These are phyloP conservation scores for Chymomyza procnemis DNA, from an alignment of 2,888 invertebrate genomes.

Conservation along the genomic window DNA sequence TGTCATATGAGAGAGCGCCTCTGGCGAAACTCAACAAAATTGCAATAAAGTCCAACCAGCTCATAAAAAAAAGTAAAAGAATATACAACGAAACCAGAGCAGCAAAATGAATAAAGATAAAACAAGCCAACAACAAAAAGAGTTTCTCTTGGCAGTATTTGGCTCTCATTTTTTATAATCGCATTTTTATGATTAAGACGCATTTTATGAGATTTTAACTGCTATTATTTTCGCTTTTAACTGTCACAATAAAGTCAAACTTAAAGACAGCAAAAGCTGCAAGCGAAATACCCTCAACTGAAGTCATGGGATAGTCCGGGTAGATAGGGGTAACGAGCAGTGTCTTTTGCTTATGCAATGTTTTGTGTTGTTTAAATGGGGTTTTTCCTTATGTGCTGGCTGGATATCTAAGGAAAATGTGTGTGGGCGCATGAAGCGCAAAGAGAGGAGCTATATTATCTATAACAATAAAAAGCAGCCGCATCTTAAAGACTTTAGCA, in stretches of 20 bases:
- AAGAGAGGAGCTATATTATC: not conserved
- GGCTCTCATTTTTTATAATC: slow-evolving; percentile 66
- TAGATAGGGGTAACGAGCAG: not conserved
- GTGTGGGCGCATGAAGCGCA: no score
- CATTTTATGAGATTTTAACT: slow-evolving; percentile 73
- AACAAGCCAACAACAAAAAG: slow-evolving; percentile 26
- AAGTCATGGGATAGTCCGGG: not conserved
- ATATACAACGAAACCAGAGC: slow-evolving; percentile 32
- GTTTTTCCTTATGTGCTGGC: not conserved
- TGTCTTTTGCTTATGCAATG: slow-evolving; percentile 17
- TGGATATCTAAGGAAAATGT: not conserved
- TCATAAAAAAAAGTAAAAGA: slow-evolving; percentile 54
- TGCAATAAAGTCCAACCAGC: slow-evolving; percentile 61
- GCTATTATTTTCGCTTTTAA: slow-evolving; percentile 74
- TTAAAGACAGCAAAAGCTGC: slow-evolving; percentile 59
- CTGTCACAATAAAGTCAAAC: slow-evolving; percentile 72
- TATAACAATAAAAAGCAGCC: not conserved
- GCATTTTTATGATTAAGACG: slow-evolving; percentile 75
- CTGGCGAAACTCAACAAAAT: slow-evolving; percentile 24
- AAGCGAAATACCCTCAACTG: not conserved
- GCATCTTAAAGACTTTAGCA: not conserved
- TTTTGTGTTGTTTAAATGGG: slow-evolving; percentile 47
- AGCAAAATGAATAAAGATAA: slow-evolving; percentile 26
- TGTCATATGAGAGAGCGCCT: slow-evolving; percentile 36
- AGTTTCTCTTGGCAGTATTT: slow-evolving; percentile 26